phyloP scores from a whole-genome alignment of 1,140 invertebrate species.

The Drosophila kepulauana region DNA sequence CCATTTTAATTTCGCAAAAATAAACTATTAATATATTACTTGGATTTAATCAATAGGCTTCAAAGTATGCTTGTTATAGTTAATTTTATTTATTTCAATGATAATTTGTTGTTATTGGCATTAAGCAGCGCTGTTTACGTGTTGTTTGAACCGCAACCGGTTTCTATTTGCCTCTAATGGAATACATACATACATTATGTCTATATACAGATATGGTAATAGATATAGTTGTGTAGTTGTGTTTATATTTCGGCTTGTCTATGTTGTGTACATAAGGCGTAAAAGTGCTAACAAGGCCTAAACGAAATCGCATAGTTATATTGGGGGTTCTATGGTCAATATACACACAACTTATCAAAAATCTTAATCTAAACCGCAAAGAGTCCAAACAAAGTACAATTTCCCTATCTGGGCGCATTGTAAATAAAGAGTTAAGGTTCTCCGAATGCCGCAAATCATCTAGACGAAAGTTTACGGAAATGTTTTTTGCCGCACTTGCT shows the following conservation, averaged over 20 bases:
- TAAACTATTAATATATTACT: slow-evolving; percentile 5
- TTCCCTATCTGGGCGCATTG: slow-evolving; percentile 17
- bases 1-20: not conserved
- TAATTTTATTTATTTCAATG: slow-evolving; percentile 40
- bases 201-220: slow-evolving; percentile 3
- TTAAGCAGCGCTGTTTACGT: slow-evolving; percentile 33
- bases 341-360: slow-evolving; percentile 17
- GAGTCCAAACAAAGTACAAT: slow-evolving; percentile 56
- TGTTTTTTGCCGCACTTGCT: not conserved
- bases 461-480: not conserved
- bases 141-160: slow-evolving; percentile 31
- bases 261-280: slow-evolving; percentile 13
- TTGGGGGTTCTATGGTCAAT: not conserved
- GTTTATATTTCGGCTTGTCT: slow-evolving; percentile 5
- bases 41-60: not conserved
- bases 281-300: slow-evolving; percentile 6
- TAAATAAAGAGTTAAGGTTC: not conserved
- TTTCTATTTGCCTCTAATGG: slow-evolving; percentile 34
- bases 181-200: not conserved
- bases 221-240: slow-evolving; percentile 1
- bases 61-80: slow-evolving; percentile 5
- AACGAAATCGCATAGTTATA: slow-evolving; percentile 5
- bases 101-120: slow-evolving; percentile 55
- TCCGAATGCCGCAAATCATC: not conserved
- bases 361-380: slow-evolving; percentile 22